Percentiles rank a stretch among this genome's conserved stretches.
These are phyloP conservation scores for Podargus strigoides DNA, from an alignment of 2,797 vertebrate genomes.

Conservation along the genomic window DNA sequence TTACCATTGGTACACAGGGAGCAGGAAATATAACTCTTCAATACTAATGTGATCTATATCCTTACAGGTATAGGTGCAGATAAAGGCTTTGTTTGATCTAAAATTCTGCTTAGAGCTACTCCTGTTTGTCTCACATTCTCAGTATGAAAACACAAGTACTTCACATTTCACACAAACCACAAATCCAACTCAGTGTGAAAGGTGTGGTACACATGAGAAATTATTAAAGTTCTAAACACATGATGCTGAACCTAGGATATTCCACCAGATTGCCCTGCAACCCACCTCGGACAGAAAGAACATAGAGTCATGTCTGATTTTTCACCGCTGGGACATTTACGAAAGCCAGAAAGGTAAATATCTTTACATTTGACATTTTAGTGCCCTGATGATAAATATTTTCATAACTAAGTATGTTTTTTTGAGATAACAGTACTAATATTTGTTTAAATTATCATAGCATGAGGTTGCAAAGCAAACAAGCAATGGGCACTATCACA, in stretches of 20 bases:
- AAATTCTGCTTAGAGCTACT: neutral
- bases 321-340: neutral
- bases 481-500: neutral
- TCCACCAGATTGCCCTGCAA: neutral
- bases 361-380: neutral
- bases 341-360: neutral
- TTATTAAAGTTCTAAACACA: neutral
- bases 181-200: neutral
- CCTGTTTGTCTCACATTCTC: neutral
- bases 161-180: neutral
- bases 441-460: neutral
- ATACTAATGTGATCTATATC: neutral
- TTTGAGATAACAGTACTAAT: neutral
- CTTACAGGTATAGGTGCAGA: neutral
- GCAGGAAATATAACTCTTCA: neutral
- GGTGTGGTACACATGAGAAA: neutral
- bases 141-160: neutral
- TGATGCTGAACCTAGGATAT: neutral
- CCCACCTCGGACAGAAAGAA: neutral
- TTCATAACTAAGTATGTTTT: neutral
- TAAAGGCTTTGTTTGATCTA: neutral
- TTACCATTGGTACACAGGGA: neutral
- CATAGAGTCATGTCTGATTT: neutral
- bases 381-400: neutral
- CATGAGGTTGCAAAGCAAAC: neutral